These are phyloP conservation scores for Chesias legatella DNA, from an alignment of 2,888 invertebrate species.

Conservation along the genomic window DNA sequence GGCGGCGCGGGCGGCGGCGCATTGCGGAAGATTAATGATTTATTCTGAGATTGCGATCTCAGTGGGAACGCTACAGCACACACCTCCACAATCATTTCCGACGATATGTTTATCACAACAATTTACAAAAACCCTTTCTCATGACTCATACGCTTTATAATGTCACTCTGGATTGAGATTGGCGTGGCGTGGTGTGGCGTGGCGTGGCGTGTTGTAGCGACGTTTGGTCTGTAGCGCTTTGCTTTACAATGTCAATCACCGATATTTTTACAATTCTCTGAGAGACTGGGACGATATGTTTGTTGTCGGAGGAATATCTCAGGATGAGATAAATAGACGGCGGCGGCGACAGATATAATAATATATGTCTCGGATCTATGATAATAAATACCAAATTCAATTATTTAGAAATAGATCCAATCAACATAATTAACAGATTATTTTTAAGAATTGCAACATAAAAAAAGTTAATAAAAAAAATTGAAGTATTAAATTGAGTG, in stretches of 20 bases:
- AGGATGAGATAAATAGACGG: too few species aligned
- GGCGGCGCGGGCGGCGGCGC: constrained; percentile 18
- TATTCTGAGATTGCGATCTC: constrained; percentile 26
- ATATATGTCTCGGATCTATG: too few species aligned
- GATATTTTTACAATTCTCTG: constrained; percentile 50
- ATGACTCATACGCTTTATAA: constrained; percentile 27
- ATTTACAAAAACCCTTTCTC: neutral
- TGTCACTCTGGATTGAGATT: too few species aligned
- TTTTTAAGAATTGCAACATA: too few species aligned
- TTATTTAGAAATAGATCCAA: too few species aligned
- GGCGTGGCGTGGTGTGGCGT: constrained; percentile 35
- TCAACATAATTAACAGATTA: too few species aligned
- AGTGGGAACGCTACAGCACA: constrained; percentile 14
- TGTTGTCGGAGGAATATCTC: too few species aligned
- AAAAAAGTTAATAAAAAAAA: too few species aligned
- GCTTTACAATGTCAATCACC: constrained; percentile 48
- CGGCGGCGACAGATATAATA: too few species aligned
- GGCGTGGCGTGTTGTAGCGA: constrained; percentile 35
- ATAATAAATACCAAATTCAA: too few species aligned
- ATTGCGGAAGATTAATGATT: constrained; percentile 30
- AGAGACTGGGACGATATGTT: constrained; percentile 23
- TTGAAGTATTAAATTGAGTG: too few species aligned
- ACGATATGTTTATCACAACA: constrained; percentile 33
- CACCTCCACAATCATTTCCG: constrained; percentile 26
- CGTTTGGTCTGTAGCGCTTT: constrained; percentile 34